These are phyloP conservation scores for Chrysodeixis includens DNA, from an alignment of 2,888 invertebrate species.

Conservation along the genomic window DNA sequence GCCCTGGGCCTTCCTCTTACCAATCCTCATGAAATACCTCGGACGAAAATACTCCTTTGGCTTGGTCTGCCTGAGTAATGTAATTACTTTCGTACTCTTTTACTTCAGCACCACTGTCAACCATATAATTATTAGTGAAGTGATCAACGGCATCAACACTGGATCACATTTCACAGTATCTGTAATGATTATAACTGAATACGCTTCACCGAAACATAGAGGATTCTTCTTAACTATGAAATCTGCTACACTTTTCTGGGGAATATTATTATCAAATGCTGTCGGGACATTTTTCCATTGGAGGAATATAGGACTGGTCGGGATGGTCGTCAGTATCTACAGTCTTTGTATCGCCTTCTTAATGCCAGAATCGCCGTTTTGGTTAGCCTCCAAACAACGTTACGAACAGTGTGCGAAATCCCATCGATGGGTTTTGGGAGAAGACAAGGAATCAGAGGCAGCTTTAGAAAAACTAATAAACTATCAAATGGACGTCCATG, in stretches of 20 bases:
- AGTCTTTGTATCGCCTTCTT: slow-evolving; percentile 44
- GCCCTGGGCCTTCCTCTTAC: slow-evolving; percentile 46
- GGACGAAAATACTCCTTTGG: slow-evolving; percentile 46
- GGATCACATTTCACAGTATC: slow-evolving; percentile 49
- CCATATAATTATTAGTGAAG: slow-evolving; percentile 57
- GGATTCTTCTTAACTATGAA: slow-evolving; percentile 59
- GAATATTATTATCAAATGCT: slow-evolving; percentile 56
- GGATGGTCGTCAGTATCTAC: slow-evolving; percentile 49
- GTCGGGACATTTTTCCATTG: slow-evolving; percentile 66
- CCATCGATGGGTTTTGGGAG: slow-evolving; percentile 56
- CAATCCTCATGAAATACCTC: slow-evolving; percentile 27
- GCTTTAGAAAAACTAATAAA: slow-evolving; percentile 35
- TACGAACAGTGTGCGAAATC: slow-evolving; percentile 39
- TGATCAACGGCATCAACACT: slow-evolving; percentile 48
- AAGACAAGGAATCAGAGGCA: slow-evolving; percentile 32
- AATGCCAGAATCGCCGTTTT: slow-evolving; percentile 66
- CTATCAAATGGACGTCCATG: slow-evolving; percentile 18
- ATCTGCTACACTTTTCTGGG: slow-evolving; percentile 53
- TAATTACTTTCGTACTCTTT: slow-evolving; percentile 48
- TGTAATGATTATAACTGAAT: slow-evolving; percentile 43
- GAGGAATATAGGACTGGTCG: slow-evolving; percentile 61
- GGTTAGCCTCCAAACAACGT: slow-evolving; percentile 47
- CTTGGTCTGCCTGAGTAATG: slow-evolving; percentile 29
- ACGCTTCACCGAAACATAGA: slow-evolving; percentile 40
- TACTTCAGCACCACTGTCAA: slow-evolving; percentile 46